A percentile compares a stretch with the other conserved stretches of the same genome.
Evolutionary conservation across 2,797 vertebrate genomes (phyloP).

Genomic region (Lepilemur ruficaudatus): DNA sequence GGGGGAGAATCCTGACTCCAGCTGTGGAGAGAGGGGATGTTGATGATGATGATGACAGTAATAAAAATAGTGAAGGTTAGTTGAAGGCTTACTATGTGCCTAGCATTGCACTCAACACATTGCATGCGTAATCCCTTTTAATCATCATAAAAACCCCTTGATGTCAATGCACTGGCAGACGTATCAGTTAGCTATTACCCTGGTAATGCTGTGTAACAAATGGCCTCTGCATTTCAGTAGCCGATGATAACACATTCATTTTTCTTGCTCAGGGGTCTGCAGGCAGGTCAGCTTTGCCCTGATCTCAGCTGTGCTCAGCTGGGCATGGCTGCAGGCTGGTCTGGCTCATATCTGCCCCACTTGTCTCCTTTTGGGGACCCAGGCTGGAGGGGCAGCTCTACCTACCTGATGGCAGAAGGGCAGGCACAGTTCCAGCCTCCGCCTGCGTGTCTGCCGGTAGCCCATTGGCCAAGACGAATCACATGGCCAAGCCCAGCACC

Average conservation of each 20-base stretch:
- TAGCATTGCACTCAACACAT: background rate
- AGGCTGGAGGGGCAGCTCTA: background rate
- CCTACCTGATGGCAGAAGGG: background rate
- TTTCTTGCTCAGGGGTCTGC: background rate
- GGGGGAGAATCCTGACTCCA: background rate
- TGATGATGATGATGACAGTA: background rate
- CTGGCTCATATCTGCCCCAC: background rate
- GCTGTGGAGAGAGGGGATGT: background rate
- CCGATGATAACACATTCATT: background rate
- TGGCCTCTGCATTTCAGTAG: background rate
- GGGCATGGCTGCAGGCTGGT: background rate
- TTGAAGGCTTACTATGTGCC: background rate
- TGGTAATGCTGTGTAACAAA: constrained; percentile 20
- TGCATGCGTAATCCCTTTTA: background rate
- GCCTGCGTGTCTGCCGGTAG: background rate
- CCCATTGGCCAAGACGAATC: background rate
- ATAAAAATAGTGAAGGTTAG: background rate
- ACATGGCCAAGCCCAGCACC: background rate
- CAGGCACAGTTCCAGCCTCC: background rate
- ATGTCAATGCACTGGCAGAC: background rate
- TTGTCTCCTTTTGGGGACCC: fast-evolving
- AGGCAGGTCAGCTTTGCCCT: background rate
- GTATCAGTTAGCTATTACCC: background rate
- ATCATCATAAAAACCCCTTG: background rate
- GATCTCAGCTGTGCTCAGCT: background rate